These are phyloP conservation scores for Chelon labrosus DNA, from an alignment of 2,797 vertebrate genomes.

Conservation along the genomic window DNA sequence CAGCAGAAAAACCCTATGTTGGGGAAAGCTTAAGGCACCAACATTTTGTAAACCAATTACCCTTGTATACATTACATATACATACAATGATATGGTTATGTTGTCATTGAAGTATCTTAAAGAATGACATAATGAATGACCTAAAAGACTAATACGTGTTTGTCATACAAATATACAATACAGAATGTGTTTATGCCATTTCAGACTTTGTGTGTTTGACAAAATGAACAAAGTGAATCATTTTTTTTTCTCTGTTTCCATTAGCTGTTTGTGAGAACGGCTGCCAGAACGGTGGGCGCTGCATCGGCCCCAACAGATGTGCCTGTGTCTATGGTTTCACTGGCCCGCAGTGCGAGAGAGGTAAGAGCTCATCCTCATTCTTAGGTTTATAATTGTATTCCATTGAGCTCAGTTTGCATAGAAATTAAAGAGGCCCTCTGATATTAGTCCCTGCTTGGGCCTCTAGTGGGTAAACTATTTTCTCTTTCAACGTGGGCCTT, in stretches of 20 bases:
- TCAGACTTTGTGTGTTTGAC: neutral
- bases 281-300: conserved; percentile 97
- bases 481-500: neutral
- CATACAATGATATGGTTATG: neutral
- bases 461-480: conserved; percentile 6
- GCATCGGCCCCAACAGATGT: conserved; percentile 97
- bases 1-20: too few relatives aligned
- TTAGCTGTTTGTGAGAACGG: conserved; percentile 97
- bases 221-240: conserved; percentile 13
- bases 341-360: conserved; percentile 98
- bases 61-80: neutral
- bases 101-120: neutral
- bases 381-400: neutral
- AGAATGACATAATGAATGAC: neutral
- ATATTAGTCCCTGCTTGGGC: neutral
- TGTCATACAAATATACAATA: conserved; percentile 20
- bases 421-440: neutral
- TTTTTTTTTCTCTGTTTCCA: conserved; percentile 22
- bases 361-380: conserved; percentile 80
- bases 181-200: conserved; percentile 30
- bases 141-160: neutral
- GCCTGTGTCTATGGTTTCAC: conserved; percentile 99
- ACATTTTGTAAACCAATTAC: too few relatives aligned
- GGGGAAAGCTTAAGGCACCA: too few relatives aligned
- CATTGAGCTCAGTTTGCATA: neutral